phyloP scores from a whole-genome alignment of 2,113 vertebrate genomes.

The Pteropus alecto region DNA sequence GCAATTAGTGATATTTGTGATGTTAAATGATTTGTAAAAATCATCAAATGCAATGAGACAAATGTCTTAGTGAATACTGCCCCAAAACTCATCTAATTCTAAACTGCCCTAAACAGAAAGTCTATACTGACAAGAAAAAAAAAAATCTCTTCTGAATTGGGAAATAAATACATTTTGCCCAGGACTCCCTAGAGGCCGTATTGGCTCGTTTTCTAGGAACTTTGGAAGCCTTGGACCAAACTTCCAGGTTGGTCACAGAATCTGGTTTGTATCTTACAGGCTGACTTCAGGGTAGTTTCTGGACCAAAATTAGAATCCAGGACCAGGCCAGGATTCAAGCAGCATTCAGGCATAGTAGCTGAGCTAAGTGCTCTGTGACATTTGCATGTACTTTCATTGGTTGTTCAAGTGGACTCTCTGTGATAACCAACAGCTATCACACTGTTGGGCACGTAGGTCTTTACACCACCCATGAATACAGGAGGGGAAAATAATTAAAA shows the following conservation, averaged over 20 bases:
- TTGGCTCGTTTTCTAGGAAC: background rate
- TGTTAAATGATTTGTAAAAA: background rate
- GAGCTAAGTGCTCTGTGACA: background rate
- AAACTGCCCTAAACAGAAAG: background rate
- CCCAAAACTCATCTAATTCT: background rate
- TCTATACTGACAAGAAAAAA: background rate
- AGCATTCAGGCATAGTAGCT: background rate
- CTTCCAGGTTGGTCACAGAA: background rate
- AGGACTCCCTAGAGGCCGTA: background rate
- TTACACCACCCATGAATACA: background rate
- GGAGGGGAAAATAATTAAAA: background rate
- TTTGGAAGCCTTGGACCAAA: background rate
- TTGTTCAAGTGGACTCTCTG: background rate
- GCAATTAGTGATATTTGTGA: background rate
- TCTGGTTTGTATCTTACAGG: background rate
- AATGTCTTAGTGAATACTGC: background rate
- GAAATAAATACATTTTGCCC: background rate
- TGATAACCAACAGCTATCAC: background rate
- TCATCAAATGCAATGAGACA: background rate
- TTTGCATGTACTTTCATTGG: background rate
- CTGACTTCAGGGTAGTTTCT: background rate
- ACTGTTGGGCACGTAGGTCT: background rate
- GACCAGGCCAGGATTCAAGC: background rate
- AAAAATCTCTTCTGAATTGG: background rate
- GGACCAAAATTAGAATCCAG: background rate